Evolutionary conservation across 2,797 vertebrate genomes (phyloP).

Genomic region (Triplophysa bombifrons): DNA sequence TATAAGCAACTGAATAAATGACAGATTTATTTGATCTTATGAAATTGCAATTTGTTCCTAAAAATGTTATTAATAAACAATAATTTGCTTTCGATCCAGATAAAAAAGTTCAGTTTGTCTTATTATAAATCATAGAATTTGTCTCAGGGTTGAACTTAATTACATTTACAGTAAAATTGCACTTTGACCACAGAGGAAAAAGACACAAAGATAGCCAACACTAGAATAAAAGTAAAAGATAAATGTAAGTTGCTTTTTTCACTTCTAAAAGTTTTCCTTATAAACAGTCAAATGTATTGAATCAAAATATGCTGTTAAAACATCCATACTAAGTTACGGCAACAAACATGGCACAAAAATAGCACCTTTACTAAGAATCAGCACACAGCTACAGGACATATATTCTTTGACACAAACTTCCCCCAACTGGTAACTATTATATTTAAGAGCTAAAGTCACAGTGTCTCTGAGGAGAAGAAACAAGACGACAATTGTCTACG

Average conservation of each 20-base stretch:
- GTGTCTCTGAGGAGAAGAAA: conserved; percentile 39
- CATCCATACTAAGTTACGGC: neutral
- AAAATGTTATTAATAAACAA: neutral
- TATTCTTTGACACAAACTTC: conserved; percentile 30
- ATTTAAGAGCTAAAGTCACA: conserved; percentile 29
- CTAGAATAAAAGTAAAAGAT: too few relatives aligned
- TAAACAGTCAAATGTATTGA: neutral
- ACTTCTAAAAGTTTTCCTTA: neutral
- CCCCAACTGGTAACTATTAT: conserved; percentile 17
- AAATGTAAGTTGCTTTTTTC: neutral
- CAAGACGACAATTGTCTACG: conserved; percentile 46
- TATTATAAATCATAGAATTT: too few relatives aligned
- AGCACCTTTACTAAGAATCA: conserved; percentile 5
- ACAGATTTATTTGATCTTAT: neutral
- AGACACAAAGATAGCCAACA: too few relatives aligned
- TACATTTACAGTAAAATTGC: too few relatives aligned
- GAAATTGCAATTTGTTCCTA: neutral
- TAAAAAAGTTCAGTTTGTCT: neutral
- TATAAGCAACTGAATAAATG: neutral
- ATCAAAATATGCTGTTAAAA: neutral
- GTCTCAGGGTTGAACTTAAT: too few relatives aligned
- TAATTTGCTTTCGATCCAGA: too few relatives aligned
- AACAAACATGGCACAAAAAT: conserved; percentile 9
- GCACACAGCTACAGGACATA: conserved; percentile 2
- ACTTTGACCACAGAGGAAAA: too few relatives aligned